Percentiles rank a stretch among this genome's conserved stretches.
Conservation (phyloP, 2,888 invertebrate genomes). For the Craniophora ligustri region DNA sequence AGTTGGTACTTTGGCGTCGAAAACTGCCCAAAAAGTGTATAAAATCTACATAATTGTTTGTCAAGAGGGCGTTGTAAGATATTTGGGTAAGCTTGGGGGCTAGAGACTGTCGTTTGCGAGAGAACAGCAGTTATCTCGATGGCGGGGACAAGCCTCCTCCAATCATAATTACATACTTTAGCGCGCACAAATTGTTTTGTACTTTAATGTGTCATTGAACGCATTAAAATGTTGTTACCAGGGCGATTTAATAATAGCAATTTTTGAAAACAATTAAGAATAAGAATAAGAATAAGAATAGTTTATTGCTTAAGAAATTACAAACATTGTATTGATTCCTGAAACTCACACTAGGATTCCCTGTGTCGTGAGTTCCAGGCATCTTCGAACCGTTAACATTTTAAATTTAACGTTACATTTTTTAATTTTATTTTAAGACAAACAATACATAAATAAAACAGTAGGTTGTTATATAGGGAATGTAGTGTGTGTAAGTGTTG, state of each 20-base stretch:
- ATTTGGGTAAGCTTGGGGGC: conserved; percentile 46
- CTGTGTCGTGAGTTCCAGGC: too few relatives aligned
- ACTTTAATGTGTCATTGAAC: conserved; percentile 29
- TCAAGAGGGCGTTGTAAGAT: conserved; percentile 49
- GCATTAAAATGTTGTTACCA: background rate
- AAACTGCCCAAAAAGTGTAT: conserved; percentile 47
- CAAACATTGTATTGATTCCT: too few relatives aligned
- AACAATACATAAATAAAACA: too few relatives aligned
- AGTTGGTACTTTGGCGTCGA: conserved; percentile 39
- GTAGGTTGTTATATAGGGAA: too few relatives aligned
- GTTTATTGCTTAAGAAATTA: too few relatives aligned
- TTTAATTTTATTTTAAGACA: too few relatives aligned
- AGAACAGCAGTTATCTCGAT: conserved; percentile 40
- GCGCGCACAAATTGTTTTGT: conserved; percentile 28
- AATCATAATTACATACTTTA: conserved; percentile 48
- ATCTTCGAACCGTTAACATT: too few relatives aligned
- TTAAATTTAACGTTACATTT: too few relatives aligned
- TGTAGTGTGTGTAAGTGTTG: too few relatives aligned
- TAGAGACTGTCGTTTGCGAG: conserved; percentile 34
- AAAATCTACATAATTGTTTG: conserved; percentile 60
- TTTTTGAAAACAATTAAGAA: too few relatives aligned
- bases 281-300: too few relatives aligned
- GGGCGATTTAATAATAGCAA: background rate
- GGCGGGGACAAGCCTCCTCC: conserved; percentile 40
- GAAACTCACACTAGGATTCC: too few relatives aligned